phyloP scores from a whole-genome alignment of 2,797 vertebrate genomes.

The Leptoclinus maculatus region DNA sequence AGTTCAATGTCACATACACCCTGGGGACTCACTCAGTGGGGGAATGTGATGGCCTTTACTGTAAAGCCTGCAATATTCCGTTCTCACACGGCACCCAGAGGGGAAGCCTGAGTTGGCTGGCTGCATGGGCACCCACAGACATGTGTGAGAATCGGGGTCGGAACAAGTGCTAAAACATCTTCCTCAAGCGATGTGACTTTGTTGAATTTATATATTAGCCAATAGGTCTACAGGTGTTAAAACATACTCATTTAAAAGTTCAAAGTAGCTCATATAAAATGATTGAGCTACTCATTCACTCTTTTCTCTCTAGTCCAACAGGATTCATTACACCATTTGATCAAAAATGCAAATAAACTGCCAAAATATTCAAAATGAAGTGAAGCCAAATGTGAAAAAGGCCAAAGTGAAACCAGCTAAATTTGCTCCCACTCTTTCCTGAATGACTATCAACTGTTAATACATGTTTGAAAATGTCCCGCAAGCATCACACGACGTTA shows the following conservation, averaged over 20 bases:
- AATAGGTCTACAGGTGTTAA: background rate
- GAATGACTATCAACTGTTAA: background rate
- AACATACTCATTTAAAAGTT: background rate
- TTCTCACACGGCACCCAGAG: constrained; percentile 49
- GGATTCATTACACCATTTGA: background rate
- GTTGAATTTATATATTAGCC: background rate
- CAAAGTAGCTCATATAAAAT: background rate
- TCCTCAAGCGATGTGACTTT: background rate
- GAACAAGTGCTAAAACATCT: constrained; percentile 7
- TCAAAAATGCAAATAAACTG: background rate
- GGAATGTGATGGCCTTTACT: constrained; percentile 64
- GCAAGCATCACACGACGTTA: background rate
- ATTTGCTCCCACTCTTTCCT: background rate
- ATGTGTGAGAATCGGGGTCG: background rate
- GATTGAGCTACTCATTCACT: no score
- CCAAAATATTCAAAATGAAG: background rate
- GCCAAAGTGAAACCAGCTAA: background rate
- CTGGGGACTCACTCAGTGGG: constrained; percentile 41
- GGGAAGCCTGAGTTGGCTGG: constrained; percentile 21
- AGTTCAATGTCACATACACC: constrained; percentile 69
- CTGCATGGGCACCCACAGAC: background rate
- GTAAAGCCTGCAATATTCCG: constrained; percentile 62
- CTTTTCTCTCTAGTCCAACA: background rate
- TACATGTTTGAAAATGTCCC: background rate
- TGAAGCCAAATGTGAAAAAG: background rate